These are phyloP conservation scores for Syngnathus floridae DNA, from an alignment of 2,113 vertebrate species.

Conservation along the genomic window DNA sequence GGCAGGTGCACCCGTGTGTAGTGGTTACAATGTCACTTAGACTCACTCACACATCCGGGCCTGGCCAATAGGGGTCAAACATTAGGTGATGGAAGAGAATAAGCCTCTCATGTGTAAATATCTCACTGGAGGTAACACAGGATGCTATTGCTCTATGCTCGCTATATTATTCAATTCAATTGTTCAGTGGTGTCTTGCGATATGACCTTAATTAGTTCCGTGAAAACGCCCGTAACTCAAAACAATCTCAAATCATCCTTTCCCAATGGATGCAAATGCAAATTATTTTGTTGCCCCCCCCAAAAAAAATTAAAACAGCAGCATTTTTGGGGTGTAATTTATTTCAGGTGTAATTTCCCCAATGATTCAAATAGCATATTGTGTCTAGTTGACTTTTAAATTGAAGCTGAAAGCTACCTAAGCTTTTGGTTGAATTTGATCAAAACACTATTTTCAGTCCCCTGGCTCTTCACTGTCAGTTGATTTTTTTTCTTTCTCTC, in stretches of 20 bases:
- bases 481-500: neutral
- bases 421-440: constrained; percentile 27
- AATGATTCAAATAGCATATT: neutral
- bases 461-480: constrained; percentile 25
- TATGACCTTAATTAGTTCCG: too few relatives aligned
- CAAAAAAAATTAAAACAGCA: neutral
- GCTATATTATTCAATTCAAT: neutral
- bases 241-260: too few relatives aligned
- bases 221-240: too few relatives aligned
- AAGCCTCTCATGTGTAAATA: neutral
- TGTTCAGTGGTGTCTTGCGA: too few relatives aligned
- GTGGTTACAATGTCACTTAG: constrained; percentile 22
- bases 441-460: constrained; percentile 26
- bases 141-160: neutral
- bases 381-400: neutral
- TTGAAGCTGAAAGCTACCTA: constrained; percentile 18
- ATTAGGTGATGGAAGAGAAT: constrained; percentile 5
- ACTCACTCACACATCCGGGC: constrained; percentile 5
- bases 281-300: too few relatives aligned
- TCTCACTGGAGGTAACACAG: neutral
- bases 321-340: too few relatives aligned
- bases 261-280: too few relatives aligned
- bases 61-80: constrained; percentile 23
- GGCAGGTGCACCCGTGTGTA: constrained; percentile 11
- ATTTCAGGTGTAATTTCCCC: constrained; percentile 2